These are phyloP conservation scores for Camponotus pennsylvanicus DNA, from an alignment of 1,140 invertebrate genomes.

Conservation along the genomic window DNA sequence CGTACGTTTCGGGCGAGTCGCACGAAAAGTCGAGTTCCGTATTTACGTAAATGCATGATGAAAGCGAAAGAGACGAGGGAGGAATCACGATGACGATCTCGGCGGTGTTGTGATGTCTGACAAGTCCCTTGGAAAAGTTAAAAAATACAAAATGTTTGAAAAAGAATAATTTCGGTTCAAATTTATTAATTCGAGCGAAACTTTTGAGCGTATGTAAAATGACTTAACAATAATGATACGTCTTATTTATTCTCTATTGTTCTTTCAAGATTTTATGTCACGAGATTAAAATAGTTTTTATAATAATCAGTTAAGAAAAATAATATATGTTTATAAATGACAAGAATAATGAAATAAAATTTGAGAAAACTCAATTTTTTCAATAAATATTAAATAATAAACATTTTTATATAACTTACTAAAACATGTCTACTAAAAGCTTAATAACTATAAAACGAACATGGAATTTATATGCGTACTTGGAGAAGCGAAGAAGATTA, in stretches of 20 bases:
- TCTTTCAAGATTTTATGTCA: not conserved
- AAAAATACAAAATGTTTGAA: not conserved
- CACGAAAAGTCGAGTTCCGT: conserved; percentile 45
- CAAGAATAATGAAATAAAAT: not conserved
- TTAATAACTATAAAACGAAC: conserved; percentile 67
- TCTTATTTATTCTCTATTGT: not conserved
- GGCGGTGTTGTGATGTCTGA: not conserved
- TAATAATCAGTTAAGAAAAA: not conserved
- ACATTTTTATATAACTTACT: conserved; percentile 7
- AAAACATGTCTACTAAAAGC: not conserved
- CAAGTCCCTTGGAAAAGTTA: not conserved
- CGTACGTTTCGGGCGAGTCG: conserved; percentile 32
- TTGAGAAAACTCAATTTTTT: no score
- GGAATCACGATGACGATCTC: conserved; percentile 31
- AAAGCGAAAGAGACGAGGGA: conserved; percentile 13
- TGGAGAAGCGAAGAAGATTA: conserved; percentile 45
- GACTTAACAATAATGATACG: not conserved
- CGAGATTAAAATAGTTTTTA: not conserved
- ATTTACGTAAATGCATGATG: conserved; percentile 40
- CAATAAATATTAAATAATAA: not conserved
- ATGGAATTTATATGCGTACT: not conserved
- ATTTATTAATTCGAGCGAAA: not conserved
- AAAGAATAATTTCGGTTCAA: not conserved
- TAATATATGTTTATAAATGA: not conserved
- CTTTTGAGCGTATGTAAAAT: not conserved